Evolutionary conservation across 2,888 invertebrate genomes (phyloP).

Genomic region (Biston betularia): DNA sequence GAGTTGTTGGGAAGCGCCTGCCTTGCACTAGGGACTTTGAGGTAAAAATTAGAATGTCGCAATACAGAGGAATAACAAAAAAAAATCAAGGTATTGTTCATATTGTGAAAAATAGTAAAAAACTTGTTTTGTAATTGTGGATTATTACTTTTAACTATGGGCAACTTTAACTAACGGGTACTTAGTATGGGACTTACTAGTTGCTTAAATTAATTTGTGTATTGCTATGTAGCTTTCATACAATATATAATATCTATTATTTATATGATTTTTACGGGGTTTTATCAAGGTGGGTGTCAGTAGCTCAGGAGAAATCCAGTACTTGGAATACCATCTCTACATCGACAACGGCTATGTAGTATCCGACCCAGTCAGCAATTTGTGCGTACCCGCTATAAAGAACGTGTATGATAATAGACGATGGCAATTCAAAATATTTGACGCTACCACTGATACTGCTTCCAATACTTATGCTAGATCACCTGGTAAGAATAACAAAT

Average conservation of each 20-base stretch:
- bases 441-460: conserved; percentile 87
- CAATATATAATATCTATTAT: no score
- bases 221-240: no score
- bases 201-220: no score
- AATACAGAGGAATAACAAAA: no score
- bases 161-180: no score
- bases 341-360: conserved; percentile 83
- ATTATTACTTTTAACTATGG: no score
- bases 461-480: conserved; percentile 88
- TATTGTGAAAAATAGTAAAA: no score
- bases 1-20: conserved; percentile 88
- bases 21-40: conserved; percentile 88
- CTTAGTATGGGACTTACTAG: no score
- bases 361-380: conserved; percentile 80
- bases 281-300: conserved; percentile 82
- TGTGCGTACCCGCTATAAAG: conserved; percentile 65
- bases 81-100: no score
- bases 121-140: no score
- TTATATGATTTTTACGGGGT: not conserved
- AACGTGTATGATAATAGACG: conserved; percentile 87
- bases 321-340: conserved; percentile 85
- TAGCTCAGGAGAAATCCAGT: conserved; percentile 88
- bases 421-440: conserved; percentile 70
- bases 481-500: conserved; percentile 83
- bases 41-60: conserved; percentile 57